Percentiles rank a stretch among this genome's conserved stretches.
Evolutionary conservation across 2,797 vertebrate species (phyloP).

Genomic region (Microchirus variegatus): DNA sequence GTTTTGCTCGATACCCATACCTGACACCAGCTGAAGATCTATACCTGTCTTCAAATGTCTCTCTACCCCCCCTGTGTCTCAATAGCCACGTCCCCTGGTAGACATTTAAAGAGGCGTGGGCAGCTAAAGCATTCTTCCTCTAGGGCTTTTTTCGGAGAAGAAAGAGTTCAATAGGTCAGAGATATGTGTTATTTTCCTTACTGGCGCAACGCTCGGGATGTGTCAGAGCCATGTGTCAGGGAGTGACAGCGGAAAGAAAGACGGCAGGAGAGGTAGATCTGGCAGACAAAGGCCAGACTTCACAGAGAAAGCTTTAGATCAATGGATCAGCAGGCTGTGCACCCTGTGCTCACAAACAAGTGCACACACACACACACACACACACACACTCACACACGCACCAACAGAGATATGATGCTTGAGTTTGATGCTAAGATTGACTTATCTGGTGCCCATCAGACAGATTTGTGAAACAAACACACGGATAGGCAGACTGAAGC

Average conservation of each 20-base stretch:
- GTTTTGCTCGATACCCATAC: conserved; percentile 75
- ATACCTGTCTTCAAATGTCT: conserved; percentile 77
- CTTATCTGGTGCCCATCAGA: conserved; percentile 58
- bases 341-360: conserved; percentile 41
- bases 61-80: conserved; percentile 47
- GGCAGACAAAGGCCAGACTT: conserved; percentile 79
- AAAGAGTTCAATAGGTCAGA: conserved; percentile 80
- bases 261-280: conserved; percentile 68
- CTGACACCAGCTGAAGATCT: conserved; percentile 75
- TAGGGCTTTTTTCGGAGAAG: conserved; percentile 65
- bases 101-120: conserved; percentile 77
- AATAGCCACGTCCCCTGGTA: conserved; percentile 73
- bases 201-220: conserved; percentile 69
- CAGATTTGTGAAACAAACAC: conserved; percentile 47
- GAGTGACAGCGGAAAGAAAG: conserved; percentile 78
- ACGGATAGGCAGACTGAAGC: conserved; percentile 32
- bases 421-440: conserved; percentile 71
- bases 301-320: conserved; percentile 73
- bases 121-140: conserved; percentile 74
- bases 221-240: conserved; percentile 77
- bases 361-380: conserved; percentile 22
- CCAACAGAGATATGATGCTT: conserved; percentile 26
- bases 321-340: conserved; percentile 69
- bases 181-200: conserved; percentile 77
- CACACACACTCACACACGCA: conserved; percentile 15